phyloP scores from a whole-genome alignment of 2,888 invertebrate genomes.

The Limenitis camilla region DNA sequence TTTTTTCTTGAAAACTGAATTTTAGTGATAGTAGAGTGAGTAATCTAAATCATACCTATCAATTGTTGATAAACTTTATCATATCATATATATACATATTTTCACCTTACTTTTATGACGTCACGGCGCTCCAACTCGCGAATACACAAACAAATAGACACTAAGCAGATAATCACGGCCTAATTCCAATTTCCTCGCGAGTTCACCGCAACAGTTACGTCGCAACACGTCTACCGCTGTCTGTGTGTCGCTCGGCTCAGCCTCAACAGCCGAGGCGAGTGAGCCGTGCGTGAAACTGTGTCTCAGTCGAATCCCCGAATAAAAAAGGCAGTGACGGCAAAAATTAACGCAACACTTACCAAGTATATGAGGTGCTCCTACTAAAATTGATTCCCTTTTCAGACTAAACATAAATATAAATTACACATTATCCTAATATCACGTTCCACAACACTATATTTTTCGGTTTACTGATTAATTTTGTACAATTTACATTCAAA shows the following conservation, averaged over 20 bases:
- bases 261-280: constrained; percentile 24
- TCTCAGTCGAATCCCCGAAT: constrained; percentile 37
- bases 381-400: constrained; percentile 43
- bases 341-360: constrained; percentile 62
- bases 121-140: constrained; percentile 48
- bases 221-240: constrained; percentile 31
- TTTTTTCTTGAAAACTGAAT: constrained; percentile 11
- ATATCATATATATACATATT: constrained; percentile 48
- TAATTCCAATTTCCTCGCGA: constrained; percentile 40
- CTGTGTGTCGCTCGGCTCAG: constrained; percentile 2
- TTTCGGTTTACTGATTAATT: constrained; percentile 58
- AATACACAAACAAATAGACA: constrained; percentile 44
- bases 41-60: constrained; percentile 44
- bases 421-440: constrained; percentile 60
- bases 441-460: constrained; percentile 54
- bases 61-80: constrained; percentile 59
- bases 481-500: constrained; percentile 58
- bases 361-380: constrained; percentile 48
- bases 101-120: constrained; percentile 53
- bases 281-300: constrained; percentile 30
- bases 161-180: constrained; percentile 40
- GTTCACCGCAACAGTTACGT: constrained; percentile 37
- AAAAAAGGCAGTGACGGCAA: constrained; percentile 51
- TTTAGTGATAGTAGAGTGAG: constrained; percentile 11
- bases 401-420: constrained; percentile 52